Percentiles rank a stretch among this genome's conserved stretches.
These are phyloP conservation scores for Coregonus ussuriensis DNA, from an alignment of 2,797 vertebrate genomes.

Conservation along the genomic window DNA sequence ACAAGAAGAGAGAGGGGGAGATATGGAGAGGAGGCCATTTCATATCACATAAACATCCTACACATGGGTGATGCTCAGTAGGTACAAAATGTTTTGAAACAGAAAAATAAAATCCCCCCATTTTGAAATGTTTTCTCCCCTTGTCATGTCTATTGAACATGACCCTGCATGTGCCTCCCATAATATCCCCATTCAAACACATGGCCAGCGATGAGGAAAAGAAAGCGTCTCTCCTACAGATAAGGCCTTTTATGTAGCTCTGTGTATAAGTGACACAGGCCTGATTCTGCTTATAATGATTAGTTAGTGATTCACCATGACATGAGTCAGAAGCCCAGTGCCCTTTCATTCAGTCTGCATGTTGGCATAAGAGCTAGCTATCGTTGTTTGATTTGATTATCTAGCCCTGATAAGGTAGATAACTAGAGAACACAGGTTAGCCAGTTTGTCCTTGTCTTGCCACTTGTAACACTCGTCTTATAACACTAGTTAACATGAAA, in stretches of 20 bases:
- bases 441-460: no score
- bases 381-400: conserved; percentile 22
- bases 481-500: no score
- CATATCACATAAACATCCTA: neutral
- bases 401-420: neutral
- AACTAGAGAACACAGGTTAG: neutral
- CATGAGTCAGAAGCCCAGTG: conserved; percentile 36
- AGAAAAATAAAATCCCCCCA: neutral
- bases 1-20: neutral
- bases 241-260: neutral
- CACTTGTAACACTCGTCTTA: no score
- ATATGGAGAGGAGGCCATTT: neutral
- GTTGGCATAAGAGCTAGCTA: neutral
- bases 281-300: conserved; percentile 37
- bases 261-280: conserved; percentile 2
- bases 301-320: conserved; percentile 48
- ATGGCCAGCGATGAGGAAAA: conserved; percentile 10
- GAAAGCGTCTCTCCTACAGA: conserved; percentile 6
- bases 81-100: neutral
- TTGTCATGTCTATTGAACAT: neutral
- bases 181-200: conserved; percentile 32
- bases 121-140: neutral
- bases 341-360: conserved; percentile 6
- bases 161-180: conserved; percentile 25
- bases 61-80: neutral